Conservation (phyloP, 2,797 vertebrate genomes). For the Coreius guichenoti region DNA sequence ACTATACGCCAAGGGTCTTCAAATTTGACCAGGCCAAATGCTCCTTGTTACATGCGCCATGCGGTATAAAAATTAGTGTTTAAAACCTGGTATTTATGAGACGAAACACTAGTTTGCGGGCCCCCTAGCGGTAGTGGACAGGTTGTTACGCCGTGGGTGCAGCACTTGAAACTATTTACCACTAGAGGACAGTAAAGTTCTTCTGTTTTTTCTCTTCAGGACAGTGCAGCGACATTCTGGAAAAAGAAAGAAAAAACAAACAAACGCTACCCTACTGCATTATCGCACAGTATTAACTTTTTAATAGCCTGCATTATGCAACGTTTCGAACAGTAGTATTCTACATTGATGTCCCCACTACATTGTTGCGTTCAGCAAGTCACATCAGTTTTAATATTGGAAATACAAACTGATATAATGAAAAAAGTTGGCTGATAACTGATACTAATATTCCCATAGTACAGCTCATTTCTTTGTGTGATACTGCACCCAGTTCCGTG, state of each 20-base stretch:
- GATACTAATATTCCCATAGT: not conserved
- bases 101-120: not conserved
- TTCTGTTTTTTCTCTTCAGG: not conserved
- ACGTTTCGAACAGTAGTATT: not conserved
- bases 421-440: not conserved
- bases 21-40: not conserved
- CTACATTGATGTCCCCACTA: not conserved
- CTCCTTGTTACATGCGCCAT: not conserved
- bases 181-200: conserved; percentile 17
- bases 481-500: not conserved
- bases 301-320: no score
- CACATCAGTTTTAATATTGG: not conserved
- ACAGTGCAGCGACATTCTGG: not conserved
- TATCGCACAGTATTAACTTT: no score
- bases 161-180: not conserved
- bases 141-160: not conserved
- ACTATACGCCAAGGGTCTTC: not conserved
- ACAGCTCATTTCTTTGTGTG: not conserved
- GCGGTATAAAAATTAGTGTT: no score
- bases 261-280: not conserved
- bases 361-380: not conserved
- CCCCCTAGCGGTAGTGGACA: not conserved
- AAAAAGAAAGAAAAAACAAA: no score
- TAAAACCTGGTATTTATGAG: not conserved
- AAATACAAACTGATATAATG: not conserved